Evolutionary conservation across 2,888 invertebrate genomes (phyloP).

Genomic region (Steinernema hermaphroditum): DNA sequence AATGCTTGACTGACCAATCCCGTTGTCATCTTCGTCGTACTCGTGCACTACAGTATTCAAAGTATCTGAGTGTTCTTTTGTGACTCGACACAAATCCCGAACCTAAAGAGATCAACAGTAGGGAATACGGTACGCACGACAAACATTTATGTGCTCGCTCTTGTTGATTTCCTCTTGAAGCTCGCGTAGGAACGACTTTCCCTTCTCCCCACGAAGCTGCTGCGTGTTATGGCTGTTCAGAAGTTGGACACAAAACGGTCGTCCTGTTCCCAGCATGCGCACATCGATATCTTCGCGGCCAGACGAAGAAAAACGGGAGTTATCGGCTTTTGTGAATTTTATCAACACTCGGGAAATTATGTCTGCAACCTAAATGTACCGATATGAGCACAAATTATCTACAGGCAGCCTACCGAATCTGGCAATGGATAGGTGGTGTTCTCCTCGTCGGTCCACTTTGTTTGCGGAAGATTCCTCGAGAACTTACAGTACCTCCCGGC

Average conservation of each 20-base stretch:
- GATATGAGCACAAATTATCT: too few species aligned
- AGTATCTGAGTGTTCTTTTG: neutral
- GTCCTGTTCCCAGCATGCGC: slow-evolving; percentile 79
- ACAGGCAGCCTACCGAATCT: slow-evolving; percentile 47
- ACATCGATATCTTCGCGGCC: slow-evolving; percentile 93
- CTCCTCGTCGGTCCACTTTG: slow-evolving; percentile 85
- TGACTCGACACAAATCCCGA: neutral
- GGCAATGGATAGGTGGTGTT: slow-evolving; percentile 25
- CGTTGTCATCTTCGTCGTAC: neutral
- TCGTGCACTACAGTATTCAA: neutral
- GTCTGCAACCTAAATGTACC: slow-evolving; percentile 61
- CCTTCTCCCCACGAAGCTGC: slow-evolving; percentile 24
- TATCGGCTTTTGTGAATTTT: slow-evolving; percentile 47
- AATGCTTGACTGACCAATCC: neutral
- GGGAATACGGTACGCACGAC: neutral
- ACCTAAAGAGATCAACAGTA: neutral
- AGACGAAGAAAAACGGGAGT: slow-evolving; percentile 55
- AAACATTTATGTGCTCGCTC: slow-evolving; percentile 45
- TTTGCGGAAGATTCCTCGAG: slow-evolving; percentile 83
- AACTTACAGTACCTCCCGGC: slow-evolving; percentile 81
- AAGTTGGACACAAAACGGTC: slow-evolving; percentile 90
- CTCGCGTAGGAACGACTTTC: neutral
- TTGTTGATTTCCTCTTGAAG: slow-evolving; percentile 47
- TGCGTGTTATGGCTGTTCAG: slow-evolving; percentile 68
- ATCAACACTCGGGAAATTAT: slow-evolving; percentile 53